These are phyloP conservation scores for Berghia stephanieae DNA, from an alignment of 1,140 invertebrate species.

Conservation along the genomic window DNA sequence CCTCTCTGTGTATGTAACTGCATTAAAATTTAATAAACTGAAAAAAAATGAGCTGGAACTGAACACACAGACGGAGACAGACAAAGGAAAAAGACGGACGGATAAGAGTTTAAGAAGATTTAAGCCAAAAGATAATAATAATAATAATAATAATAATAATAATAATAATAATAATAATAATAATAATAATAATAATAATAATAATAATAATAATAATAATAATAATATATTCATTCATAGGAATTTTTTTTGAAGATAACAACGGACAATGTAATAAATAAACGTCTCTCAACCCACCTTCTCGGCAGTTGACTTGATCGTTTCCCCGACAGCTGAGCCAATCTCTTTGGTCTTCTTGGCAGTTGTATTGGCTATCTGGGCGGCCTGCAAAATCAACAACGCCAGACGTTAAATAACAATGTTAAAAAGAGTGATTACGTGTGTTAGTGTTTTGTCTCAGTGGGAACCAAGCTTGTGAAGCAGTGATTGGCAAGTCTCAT, in stretches of 20 bases:
- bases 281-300: conserved; percentile 44
- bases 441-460: too few relatives aligned
- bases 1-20: not conserved
- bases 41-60: too few relatives aligned
- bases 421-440: too few relatives aligned
- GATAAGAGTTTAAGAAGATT: too few relatives aligned
- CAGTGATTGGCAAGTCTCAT: too few relatives aligned
- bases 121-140: conserved; percentile 6
- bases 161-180: not conserved
- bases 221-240: too few relatives aligned
- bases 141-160: not conserved
- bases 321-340: conserved; percentile 53
- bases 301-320: conserved; percentile 55
- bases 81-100: too few relatives aligned
- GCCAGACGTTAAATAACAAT: too few relatives aligned
- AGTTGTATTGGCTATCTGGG: conserved; percentile 51
- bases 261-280: not conserved
- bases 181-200: not conserved
- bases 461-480: too few relatives aligned
- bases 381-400: conserved; percentile 44
- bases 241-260: not conserved
- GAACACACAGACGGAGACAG: too few relatives aligned
- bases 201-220: not conserved
- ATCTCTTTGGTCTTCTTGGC: conserved; percentile 59
- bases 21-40: too few relatives aligned